Evolutionary conservation across 2,113 vertebrate species (phyloP).

Genomic region (Macquaria australasica): DNA sequence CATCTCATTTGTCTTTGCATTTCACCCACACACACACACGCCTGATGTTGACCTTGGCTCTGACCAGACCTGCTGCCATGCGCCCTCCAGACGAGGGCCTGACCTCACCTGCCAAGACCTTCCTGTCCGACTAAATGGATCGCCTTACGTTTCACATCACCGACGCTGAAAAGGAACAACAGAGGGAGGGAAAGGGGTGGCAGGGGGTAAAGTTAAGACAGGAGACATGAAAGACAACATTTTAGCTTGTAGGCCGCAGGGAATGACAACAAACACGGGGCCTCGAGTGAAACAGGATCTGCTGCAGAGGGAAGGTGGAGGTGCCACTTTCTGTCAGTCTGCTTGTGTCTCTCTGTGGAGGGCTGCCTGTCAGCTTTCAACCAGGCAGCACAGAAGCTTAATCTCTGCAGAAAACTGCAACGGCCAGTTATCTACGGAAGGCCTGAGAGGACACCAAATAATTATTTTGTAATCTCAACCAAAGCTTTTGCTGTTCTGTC

Average conservation of each 20-base stretch:
- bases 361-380: not conserved
- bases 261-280: slow-evolving; percentile 72
- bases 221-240: slow-evolving; percentile 58
- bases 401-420: not conserved
- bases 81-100: slow-evolving; percentile 46
- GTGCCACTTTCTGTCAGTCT: slow-evolving; percentile 11
- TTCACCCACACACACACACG: slow-evolving; percentile 35
- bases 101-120: slow-evolving; percentile 58
- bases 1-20: slow-evolving; percentile 51
- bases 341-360: not conserved
- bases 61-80: slow-evolving; percentile 57
- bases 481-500: not conserved
- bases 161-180: slow-evolving; percentile 5
- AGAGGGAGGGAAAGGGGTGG: slow-evolving; percentile 2
- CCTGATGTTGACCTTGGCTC: slow-evolving; percentile 67
- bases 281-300: slow-evolving; percentile 61
- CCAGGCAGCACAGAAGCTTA: not conserved
- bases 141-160: slow-evolving; percentile 30
- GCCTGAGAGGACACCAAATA: not conserved
- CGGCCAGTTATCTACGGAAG: not conserved
- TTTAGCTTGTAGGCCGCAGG: slow-evolving; percentile 70
- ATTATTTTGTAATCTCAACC: not conserved
- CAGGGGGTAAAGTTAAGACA: slow-evolving; percentile 37
- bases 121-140: slow-evolving; percentile 53
- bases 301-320: not conserved